These are phyloP conservation scores for Diarsia rubi DNA, from an alignment of 2,888 invertebrate species.

Conservation along the genomic window DNA sequence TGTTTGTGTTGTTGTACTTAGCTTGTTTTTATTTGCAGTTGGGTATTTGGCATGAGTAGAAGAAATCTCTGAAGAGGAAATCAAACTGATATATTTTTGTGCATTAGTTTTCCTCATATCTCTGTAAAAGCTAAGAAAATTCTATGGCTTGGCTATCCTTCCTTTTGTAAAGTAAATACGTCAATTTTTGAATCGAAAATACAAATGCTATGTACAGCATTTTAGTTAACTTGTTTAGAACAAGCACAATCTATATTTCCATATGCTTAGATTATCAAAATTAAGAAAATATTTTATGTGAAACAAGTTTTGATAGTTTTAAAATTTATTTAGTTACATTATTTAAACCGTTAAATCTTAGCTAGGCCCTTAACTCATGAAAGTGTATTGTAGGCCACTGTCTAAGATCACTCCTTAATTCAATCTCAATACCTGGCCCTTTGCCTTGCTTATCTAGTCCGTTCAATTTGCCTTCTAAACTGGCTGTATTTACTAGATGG, in stretches of 20 bases:
- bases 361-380: neutral
- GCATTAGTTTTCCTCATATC: neutral
- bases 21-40: neutral
- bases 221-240: neutral
- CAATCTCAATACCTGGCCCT: neutral
- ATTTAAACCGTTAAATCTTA: neutral
- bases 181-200: neutral
- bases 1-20: constrained; percentile 1
- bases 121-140: neutral
- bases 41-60: neutral
- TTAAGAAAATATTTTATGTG: neutral
- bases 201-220: neutral
- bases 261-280: neutral
- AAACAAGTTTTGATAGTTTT: neutral
- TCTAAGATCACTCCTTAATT: neutral
- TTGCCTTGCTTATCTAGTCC: neutral
- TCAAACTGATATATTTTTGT: neutral
- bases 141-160: neutral
- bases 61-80: constrained; percentile 5
- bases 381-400: neutral
- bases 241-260: neutral
- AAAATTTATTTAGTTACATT: no score
- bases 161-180: neutral
- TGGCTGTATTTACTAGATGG: constrained; percentile 4
- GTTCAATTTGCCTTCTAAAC: neutral